Conservation (phyloP, 2,797 vertebrate species). For the Anolis apletophallus region DNA sequence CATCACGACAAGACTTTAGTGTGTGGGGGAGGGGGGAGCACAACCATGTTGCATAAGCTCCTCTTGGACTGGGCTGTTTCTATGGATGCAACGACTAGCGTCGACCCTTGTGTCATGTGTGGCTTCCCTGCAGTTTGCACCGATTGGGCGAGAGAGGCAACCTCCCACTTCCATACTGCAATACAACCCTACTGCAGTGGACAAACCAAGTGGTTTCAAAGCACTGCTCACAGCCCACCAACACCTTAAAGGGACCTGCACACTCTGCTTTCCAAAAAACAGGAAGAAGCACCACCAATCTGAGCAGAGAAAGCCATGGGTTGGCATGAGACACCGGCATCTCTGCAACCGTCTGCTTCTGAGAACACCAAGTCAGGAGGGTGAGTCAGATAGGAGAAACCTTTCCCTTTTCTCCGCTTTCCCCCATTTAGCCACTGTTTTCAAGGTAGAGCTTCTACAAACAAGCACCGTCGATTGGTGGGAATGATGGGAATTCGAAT, state of each 20-base stretch:
- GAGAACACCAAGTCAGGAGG: not conserved
- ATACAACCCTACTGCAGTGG: not conserved
- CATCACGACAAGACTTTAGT: not conserved
- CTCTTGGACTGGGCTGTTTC: not conserved
- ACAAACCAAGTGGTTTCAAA: not conserved
- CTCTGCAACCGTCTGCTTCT: not conserved
- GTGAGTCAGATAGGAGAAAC: not conserved
- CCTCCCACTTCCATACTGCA: not conserved
- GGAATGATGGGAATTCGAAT: not conserved
- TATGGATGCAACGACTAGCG: not conserved
- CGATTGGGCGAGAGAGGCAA: not conserved
- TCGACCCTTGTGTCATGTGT: not conserved
- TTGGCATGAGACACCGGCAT: not conserved
- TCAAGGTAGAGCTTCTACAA: not conserved
- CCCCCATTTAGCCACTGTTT: not conserved
- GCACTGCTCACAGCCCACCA: not conserved
- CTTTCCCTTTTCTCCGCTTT: not conserved
- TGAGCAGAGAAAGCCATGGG: not conserved
- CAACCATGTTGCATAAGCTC: not conserved
- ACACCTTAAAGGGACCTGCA: no score
- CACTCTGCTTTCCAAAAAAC: no score
- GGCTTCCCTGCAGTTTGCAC: not conserved
- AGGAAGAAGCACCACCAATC: not conserved
- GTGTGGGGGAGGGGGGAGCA: not conserved
- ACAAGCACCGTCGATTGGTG: not conserved